Evolutionary conservation across 2,113 vertebrate species (phyloP).

Genomic region (Puffinus mauretanicus): DNA sequence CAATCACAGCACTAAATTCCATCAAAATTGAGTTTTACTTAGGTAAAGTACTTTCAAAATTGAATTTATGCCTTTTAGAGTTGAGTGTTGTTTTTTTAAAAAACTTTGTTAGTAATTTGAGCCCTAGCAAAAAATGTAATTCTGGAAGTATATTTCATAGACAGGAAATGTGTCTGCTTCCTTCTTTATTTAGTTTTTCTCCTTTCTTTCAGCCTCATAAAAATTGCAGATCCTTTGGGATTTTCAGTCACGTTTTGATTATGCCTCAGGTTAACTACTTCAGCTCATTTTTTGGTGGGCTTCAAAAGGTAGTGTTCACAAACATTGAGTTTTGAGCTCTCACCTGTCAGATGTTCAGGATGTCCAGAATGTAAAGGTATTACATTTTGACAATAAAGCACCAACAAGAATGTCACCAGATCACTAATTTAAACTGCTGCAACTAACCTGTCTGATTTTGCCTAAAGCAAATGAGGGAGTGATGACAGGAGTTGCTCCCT

Average conservation of each 20-base stretch:
- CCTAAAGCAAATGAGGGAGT: background rate
- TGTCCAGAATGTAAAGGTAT: background rate
- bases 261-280: background rate
- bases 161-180: background rate
- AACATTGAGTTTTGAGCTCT: background rate
- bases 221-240: background rate
- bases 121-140: background rate
- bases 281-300: background rate
- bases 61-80: constrained; percentile 12
- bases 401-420: background rate
- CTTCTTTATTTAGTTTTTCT: background rate
- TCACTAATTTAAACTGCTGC: background rate
- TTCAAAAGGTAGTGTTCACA: background rate
- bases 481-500: background rate
- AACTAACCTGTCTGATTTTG: background rate
- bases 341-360: background rate
- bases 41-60: constrained; percentile 27
- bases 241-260: constrained; percentile 5
- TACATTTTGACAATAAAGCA: background rate
- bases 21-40: constrained; percentile 6
- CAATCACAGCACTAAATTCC: background rate
- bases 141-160: background rate
- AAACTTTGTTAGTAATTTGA: constrained; percentile 1
- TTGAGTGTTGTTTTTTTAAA: background rate
- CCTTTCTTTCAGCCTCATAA: background rate